phyloP scores from a whole-genome alignment of 2,797 vertebrate species.

The Tachyglossus aculeatus region DNA sequence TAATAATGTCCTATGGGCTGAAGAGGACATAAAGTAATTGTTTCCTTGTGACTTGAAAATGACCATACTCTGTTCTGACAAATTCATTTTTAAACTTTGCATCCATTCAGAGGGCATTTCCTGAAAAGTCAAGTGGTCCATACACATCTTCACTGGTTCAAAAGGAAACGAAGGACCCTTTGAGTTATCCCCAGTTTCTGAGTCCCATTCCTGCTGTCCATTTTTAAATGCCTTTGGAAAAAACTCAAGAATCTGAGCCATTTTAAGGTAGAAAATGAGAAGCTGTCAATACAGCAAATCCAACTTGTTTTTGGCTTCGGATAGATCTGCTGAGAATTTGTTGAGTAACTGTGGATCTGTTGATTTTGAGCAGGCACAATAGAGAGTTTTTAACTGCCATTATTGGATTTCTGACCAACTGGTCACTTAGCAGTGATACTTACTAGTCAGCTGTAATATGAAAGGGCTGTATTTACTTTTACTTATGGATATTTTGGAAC shows the following conservation, averaged over 20 bases:
- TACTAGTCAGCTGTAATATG: too few relatives aligned
- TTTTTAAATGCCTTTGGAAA: conserved; percentile 19
- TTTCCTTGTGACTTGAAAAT: conserved; percentile 31
- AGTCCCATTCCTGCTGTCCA: background rate
- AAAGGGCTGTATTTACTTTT: too few relatives aligned
- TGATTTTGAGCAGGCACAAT: background rate
- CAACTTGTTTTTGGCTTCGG: background rate
- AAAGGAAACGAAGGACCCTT: too few relatives aligned
- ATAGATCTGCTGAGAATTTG: background rate
- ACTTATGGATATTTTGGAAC: too few relatives aligned
- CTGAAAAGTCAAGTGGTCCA: conserved; percentile 15
- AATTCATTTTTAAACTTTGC: background rate
- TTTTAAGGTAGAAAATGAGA: conserved; percentile 21
- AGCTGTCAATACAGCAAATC: background rate
- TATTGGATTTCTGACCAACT: conserved; percentile 16
- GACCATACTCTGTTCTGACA: conserved; percentile 35
- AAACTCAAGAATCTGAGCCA: conserved; percentile 1
- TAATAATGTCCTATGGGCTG: conserved; percentile 80
- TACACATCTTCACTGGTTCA: background rate
- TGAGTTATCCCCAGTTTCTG: too few relatives aligned
- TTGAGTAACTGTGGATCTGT: background rate
- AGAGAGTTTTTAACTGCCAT: conserved; percentile 13
- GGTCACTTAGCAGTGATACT: conserved; percentile 29
- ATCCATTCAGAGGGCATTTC: background rate
- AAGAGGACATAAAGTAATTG: conserved; percentile 78